Evolutionary conservation across 2,888 invertebrate species (phyloP), one percentile per base, ranked within the genome.

Genomic region (Tenthredo scrophulariae): DNA sequence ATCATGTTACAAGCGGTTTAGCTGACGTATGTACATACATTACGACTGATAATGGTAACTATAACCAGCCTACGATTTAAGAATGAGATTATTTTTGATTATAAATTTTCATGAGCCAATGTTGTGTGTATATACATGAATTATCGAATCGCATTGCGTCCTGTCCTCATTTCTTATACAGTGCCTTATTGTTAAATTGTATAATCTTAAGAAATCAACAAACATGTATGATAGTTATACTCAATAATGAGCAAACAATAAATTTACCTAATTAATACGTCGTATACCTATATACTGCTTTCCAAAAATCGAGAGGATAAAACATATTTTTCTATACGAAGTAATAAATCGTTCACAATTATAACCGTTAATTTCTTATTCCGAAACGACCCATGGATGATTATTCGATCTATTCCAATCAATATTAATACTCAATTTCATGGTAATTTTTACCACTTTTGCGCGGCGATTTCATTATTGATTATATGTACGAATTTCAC

Each of bases 101-200:
- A 67, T 33, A 67, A 74, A 74, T 70, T 5, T 70, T 70, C 5
- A n/a, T 37, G 2, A 70, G 15, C n/a, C 2, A 70, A 70, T 37
- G 33, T 70, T 70, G 70, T 37, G 40, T 33, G 37, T 37, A 18
- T 4, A 70, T 29, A n/a, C 18, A 18, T 15, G 26, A 29, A 37
- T n/a, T n/a, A n/a, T 37, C 37, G 1, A 37, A 13, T 26, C 29
- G 3, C 9, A 67, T 29, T 4, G 33, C 65, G n/a, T 18, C n/a
- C n/a, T 7, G n/a, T 40, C 40, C 33, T 18, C 26, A 67, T 26
- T 33, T 26, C 13, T 72, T 22, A 18, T 72, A 72, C n/a, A 74
- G 72, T 74, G 72, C 72, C 72, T 74, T 74, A 43, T 40, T 74
- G 29, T n/a, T 74, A 26, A 22, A 74, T 67, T 33, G 18, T 29